Percentiles rank a stretch among this genome's conserved stretches.
Conservation (phyloP, 2,888 invertebrate genomes). For the Hetaerina titia region DNA sequence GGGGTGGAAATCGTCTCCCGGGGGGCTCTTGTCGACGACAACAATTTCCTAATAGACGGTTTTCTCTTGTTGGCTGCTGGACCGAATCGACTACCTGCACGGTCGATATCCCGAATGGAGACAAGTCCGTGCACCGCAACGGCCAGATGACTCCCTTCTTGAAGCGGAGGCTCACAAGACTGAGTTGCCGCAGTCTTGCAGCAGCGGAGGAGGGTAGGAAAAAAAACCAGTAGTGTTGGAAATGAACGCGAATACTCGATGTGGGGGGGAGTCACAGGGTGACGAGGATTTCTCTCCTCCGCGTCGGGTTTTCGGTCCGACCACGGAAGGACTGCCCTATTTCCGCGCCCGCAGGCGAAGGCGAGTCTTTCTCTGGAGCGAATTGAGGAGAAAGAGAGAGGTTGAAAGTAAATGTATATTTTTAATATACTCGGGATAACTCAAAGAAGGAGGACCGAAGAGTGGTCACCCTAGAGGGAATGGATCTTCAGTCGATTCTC, state of each 20-base stretch:
- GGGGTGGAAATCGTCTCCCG: neutral
- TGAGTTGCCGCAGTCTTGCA: neutral
- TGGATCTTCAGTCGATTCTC: neutral
- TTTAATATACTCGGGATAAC: neutral
- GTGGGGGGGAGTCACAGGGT: neutral
- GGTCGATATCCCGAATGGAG: neutral
- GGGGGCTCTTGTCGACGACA: neutral
- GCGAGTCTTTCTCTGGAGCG: conserved; percentile 15
- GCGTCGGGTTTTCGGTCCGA: neutral
- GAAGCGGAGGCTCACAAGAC: neutral
- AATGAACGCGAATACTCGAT: neutral
- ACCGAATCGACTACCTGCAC: neutral
- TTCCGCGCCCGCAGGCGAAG: conserved; percentile 25
- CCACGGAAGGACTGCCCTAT: conserved; percentile 26
- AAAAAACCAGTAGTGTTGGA: neutral
- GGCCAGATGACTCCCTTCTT: neutral
- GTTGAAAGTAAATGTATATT: neutral
- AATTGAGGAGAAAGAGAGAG: neutral
- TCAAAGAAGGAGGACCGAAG: neutral
- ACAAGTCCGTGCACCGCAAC: neutral
- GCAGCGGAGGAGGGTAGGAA: neutral
- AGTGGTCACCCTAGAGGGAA: neutral
- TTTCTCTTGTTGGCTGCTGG: neutral
- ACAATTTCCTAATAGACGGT: neutral
- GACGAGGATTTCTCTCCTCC: neutral